Evolutionary conservation across 2,797 vertebrate genomes (phyloP).

Genomic region (Gorsachius magnificus): DNA sequence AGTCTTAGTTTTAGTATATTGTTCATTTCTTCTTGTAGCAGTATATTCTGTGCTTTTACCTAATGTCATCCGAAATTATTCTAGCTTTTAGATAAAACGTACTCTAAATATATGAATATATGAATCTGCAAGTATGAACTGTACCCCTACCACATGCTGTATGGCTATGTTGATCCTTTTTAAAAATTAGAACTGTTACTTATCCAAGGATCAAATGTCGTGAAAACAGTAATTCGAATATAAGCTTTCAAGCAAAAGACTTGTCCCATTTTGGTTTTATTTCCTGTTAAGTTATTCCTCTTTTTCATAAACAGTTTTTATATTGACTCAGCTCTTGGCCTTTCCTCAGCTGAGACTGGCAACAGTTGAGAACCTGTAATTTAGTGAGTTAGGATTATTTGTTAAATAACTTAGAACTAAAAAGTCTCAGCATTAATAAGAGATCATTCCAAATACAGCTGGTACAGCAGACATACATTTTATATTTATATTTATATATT

Average conservation of each 20-base stretch:
- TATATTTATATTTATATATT: neutral
- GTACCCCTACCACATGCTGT: neutral
- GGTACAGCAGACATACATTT: neutral
- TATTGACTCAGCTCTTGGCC: neutral
- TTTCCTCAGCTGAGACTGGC: neutral
- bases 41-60: neutral
- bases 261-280: neutral
- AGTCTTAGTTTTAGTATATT: neutral
- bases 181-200: neutral
- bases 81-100: neutral
- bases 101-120: neutral
- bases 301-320: neutral
- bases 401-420: neutral
- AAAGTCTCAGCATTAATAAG: neutral
- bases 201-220: neutral
- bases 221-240: neutral
- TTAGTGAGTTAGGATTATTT: neutral
- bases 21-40: neutral
- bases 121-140: neutral
- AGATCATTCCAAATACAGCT: neutral
- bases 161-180: neutral
- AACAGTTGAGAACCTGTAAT: neutral
- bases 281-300: neutral
- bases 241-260: neutral
- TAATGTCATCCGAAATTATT: neutral